Percentiles rank a stretch among this genome's conserved stretches.
Conservation (phyloP, 2,888 invertebrate species). For the Microplitis deprimator region DNA sequence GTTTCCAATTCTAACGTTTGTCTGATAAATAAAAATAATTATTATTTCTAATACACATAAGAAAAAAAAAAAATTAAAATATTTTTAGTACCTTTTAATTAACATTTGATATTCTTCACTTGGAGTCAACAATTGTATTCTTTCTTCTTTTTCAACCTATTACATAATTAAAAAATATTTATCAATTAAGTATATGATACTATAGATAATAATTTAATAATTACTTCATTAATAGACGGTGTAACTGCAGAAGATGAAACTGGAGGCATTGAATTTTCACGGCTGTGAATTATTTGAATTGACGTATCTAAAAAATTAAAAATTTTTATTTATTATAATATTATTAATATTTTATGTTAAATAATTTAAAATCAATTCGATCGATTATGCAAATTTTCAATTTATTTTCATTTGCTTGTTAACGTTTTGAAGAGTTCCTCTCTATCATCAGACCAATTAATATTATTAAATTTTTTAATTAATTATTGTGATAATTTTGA, state of each 20-base stretch:
- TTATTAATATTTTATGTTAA: background rate
- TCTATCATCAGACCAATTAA: no score
- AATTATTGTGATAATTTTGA: no score
- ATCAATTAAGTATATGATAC: slow-evolving; percentile 15
- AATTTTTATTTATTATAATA: background rate
- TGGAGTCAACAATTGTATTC: slow-evolving; percentile 62
- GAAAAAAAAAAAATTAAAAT: background rate
- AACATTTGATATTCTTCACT: slow-evolving; percentile 69
- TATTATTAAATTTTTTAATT: no score
- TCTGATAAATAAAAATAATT: slow-evolving; percentile 50
- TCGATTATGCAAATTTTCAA: no score
- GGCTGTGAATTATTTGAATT: slow-evolving; percentile 61
- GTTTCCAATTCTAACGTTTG: slow-evolving; percentile 73
- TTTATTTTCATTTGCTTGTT: no score
- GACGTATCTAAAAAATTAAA: slow-evolving; percentile 48
- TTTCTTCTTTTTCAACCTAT: slow-evolving; percentile 65
- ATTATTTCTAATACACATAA: slow-evolving; percentile 13
- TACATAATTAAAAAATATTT: slow-evolving; percentile 38
- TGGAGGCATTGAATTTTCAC: slow-evolving; percentile 66
- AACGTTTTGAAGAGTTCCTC: no score
- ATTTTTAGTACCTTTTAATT: slow-evolving; percentile 63
- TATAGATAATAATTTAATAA: slow-evolving; percentile 9
- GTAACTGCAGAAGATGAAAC: slow-evolving; percentile 52
- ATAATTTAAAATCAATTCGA: no score
- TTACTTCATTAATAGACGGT: slow-evolving; percentile 56